phyloP scores from a whole-genome alignment of 2,113 vertebrate species.

The Ictidomys tridecemlineatus region DNA sequence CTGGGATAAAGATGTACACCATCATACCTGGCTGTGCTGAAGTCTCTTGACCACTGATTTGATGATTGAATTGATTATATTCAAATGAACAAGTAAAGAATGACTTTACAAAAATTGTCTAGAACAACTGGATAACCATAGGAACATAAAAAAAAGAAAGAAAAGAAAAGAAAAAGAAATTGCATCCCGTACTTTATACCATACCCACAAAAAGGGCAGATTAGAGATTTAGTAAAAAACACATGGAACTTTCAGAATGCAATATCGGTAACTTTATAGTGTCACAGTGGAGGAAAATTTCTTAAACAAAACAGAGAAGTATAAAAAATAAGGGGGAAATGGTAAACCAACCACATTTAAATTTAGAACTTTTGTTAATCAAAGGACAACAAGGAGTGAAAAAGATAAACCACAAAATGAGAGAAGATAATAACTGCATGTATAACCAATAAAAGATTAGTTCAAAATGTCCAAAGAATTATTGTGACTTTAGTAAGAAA shows the following conservation, averaged over 20 bases:
- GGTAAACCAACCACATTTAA: neutral
- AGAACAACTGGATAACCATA: too few species aligned
- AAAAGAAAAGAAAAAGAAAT: too few species aligned
- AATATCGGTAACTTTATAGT: neutral
- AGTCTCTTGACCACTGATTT: neutral
- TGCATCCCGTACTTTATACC: too few species aligned
- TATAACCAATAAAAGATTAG: neutral
- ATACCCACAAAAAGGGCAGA: too few species aligned
- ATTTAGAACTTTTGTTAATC: neutral
- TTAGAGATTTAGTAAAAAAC: too few species aligned
- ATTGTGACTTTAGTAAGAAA: conserved; percentile 3
- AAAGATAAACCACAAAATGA: neutral
- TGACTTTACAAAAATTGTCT: too few species aligned
- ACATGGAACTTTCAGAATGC: too few species aligned
- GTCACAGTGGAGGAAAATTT: neutral
- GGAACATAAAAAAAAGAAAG: too few species aligned
- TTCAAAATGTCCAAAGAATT: neutral
- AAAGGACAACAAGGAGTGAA: neutral
- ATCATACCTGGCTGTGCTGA: too few species aligned
- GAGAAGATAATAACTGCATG: neutral
- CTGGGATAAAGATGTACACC: too few species aligned
- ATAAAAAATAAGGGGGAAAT: neutral
- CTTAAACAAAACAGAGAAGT: neutral
- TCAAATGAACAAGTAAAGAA: neutral
- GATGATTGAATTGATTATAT: neutral